phyloP scores from a whole-genome alignment of 2,888 invertebrate species.

The Proisotoma minuta region DNA sequence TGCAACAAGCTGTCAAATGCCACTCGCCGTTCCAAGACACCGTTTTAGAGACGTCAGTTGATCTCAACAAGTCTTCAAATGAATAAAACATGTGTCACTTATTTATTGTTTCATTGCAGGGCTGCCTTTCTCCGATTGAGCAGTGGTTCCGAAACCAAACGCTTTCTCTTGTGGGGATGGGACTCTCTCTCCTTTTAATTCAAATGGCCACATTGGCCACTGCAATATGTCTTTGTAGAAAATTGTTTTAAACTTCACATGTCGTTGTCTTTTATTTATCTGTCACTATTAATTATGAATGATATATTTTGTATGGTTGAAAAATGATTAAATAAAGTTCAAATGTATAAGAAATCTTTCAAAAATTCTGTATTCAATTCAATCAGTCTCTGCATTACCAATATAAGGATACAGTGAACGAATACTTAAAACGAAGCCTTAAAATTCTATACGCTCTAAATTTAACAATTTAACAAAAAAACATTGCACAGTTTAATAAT shows the following conservation, averaged over 20 bases:
- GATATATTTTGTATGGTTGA: too few relatives aligned
- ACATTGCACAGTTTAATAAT: too few relatives aligned
- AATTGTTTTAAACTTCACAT: conserved; percentile 13
- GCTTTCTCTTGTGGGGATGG: conserved; percentile 44
- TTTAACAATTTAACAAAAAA: too few relatives aligned
- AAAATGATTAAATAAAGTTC: too few relatives aligned
- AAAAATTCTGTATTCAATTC: too few relatives aligned
- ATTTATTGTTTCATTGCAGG: conserved; percentile 23
- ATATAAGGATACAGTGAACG: too few relatives aligned
- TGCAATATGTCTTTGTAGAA: conserved; percentile 45
- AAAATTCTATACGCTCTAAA: too few relatives aligned
- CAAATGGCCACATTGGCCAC: conserved; percentile 45
- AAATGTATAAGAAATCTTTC: too few relatives aligned
- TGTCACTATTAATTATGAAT: too few relatives aligned
- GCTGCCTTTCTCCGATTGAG: conserved; percentile 41
- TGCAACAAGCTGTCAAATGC: conserved; percentile 38
- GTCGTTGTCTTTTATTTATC: neutral
- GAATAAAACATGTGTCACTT: neutral
- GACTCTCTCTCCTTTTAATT: conserved; percentile 40
- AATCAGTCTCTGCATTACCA: too few relatives aligned
- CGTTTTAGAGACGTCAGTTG: conserved; percentile 39
- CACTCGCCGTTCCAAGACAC: conserved; percentile 20
- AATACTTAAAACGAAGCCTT: too few relatives aligned
- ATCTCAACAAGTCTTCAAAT: neutral
- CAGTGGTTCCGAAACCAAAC: conserved; percentile 45